Evolutionary conservation across 2,888 invertebrate genomes (phyloP).

Genomic region (Hypena proboscidalis): DNA sequence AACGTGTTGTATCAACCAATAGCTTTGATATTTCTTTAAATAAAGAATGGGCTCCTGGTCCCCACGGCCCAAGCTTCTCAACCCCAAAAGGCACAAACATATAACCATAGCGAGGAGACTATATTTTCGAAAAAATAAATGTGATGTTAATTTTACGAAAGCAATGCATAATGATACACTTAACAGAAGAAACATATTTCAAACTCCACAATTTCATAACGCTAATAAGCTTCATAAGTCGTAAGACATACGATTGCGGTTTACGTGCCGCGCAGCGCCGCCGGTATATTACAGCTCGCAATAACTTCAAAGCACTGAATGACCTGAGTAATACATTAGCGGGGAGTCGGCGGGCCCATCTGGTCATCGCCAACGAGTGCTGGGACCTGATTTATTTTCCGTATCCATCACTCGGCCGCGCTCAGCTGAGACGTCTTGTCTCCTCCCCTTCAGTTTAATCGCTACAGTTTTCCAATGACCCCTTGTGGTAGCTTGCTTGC

Average conservation of each 20-base stretch:
- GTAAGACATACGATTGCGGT: slow-evolving; percentile 2
- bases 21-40: no score
- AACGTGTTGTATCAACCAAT: no score
- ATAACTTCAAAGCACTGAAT: slow-evolving; percentile 56
- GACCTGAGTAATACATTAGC: slow-evolving; percentile 63
- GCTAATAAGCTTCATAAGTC: slow-evolving; percentile 1
- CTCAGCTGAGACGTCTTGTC: slow-evolving; percentile 73
- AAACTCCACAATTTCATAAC: not conserved
- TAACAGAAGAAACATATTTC: no score
- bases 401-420: slow-evolving; percentile 74
- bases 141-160: no score
- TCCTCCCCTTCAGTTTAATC: slow-evolving; percentile 61
- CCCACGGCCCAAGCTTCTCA: no score
- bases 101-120: no score
- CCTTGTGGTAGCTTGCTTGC: slow-evolving; percentile 52
- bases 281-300: slow-evolving; percentile 22
- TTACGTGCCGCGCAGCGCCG: slow-evolving; percentile 3
- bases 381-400: slow-evolving; percentile 78
- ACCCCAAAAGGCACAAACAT: no score
- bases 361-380: slow-evolving; percentile 69
- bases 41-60: no score
- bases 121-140: no score
- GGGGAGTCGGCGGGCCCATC: slow-evolving; percentile 62
- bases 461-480: slow-evolving; percentile 58
- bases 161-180: no score